phyloP scores from a whole-genome alignment of 2,888 invertebrate species.

The Aphrophora alni region DNA sequence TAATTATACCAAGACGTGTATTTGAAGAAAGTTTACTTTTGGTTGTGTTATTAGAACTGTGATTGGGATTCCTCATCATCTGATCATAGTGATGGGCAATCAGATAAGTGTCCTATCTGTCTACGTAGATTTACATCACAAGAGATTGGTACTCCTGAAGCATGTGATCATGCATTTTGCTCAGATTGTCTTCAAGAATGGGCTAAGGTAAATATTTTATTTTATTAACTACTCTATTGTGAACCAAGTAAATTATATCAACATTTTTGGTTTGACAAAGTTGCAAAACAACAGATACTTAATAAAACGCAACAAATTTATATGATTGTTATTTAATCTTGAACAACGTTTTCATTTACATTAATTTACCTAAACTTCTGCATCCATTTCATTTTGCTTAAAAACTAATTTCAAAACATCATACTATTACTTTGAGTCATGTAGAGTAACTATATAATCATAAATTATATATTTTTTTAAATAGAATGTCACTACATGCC shows the following conservation, averaged over 20 bases:
- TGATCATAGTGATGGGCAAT: conserved; percentile 71
- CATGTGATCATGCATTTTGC: conserved; percentile 90
- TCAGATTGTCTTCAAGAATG: conserved; percentile 89
- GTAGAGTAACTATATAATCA: too few relatives aligned
- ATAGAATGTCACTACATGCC: conserved; percentile 90
- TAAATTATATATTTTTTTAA: too few relatives aligned
- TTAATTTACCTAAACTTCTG: too few relatives aligned
- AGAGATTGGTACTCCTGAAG: conserved; percentile 84
- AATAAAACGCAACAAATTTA: too few relatives aligned
- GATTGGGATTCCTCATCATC: not conserved
- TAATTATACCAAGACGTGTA: too few relatives aligned
- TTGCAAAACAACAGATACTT: too few relatives aligned
- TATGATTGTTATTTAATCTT: too few relatives aligned
- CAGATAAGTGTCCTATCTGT: conserved; percentile 92
- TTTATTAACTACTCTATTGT: not conserved
- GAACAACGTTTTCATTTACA: too few relatives aligned
- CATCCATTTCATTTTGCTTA: too few relatives aligned
- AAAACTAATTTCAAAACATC: too few relatives aligned
- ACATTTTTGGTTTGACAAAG: not conserved
- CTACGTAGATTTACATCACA: conserved; percentile 76
- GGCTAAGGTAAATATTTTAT: conserved; percentile 68
- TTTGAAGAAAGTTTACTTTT: too few relatives aligned
- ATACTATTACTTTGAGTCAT: too few relatives aligned
- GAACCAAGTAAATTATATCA: not conserved
- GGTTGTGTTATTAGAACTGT: conserved; percentile 1